Percentiles rank a stretch among this genome's conserved stretches.
phyloP scores from a whole-genome alignment of 2,797 vertebrate species.

The Cyclura pinguis region DNA sequence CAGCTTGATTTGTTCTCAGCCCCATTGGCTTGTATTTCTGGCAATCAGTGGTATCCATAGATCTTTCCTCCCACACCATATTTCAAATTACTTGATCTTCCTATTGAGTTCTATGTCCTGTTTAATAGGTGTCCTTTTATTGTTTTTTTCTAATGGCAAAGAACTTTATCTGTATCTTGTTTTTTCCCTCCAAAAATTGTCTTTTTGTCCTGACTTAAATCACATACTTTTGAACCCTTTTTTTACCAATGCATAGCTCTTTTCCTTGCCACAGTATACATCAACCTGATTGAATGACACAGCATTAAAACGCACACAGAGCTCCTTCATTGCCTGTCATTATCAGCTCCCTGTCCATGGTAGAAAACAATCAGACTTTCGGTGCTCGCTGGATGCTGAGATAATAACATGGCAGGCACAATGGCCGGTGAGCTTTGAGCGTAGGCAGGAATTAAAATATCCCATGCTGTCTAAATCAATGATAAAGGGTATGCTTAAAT shows the following conservation, averaged over 20 bases:
- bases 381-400: constrained; percentile 41
- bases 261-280: constrained; percentile 15
- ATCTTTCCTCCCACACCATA: too few species aligned
- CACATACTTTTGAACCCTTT: not conserved
- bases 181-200: not conserved
- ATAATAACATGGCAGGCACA: constrained; percentile 67
- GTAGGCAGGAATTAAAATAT: constrained; percentile 75
- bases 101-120: too few species aligned
- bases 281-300: constrained; percentile 37
- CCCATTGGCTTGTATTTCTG: too few species aligned
- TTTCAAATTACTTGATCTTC: too few species aligned
- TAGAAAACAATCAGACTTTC: constrained; percentile 60
- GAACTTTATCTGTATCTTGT: not conserved
- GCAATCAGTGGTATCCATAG: too few species aligned
- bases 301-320: constrained; percentile 31
- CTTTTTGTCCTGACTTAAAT: not conserved
- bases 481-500: constrained; percentile 73
- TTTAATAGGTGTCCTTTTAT: too few species aligned
- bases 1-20: too few species aligned
- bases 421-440: constrained; percentile 61
- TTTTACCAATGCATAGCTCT: not conserved
- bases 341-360: constrained; percentile 28
- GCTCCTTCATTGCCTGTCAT: constrained; percentile 54
- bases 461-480: constrained; percentile 77
- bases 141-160: not conserved